Base-by-base conservation (phyloP, 2,888 invertebrate species). In the Meandrusa payeni region DNA sequence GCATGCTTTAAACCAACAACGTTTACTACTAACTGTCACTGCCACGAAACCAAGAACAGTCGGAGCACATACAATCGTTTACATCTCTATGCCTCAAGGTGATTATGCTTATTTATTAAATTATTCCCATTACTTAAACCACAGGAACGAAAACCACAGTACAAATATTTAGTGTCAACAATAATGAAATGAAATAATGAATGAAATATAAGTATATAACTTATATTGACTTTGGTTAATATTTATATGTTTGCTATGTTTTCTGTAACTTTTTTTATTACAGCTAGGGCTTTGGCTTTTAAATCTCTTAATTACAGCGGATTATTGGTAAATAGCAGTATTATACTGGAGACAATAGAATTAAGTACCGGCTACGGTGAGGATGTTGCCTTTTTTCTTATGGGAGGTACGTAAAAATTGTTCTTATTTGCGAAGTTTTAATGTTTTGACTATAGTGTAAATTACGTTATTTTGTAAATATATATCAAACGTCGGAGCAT, bases 281-380 rank as follows among this genome's bases (percentile, higher is more conserved):
- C 71, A 81, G 82, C 72, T 31, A 71, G 70, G 57, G 46, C 59
- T 57, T 57, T 82, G 50, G 50, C 50, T 49, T 85, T 83, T 58
- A 67, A 66, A 55, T 59, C 61, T 41, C 46, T 61, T 29, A 57
- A 51, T 31, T 76, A 83, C 47, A 71, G 51, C 47, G 78, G 79
- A 50, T 59, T 54, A 26, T 50, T 81, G 13, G 57, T 69, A 50
- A 57, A 68, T 50, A 57, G 58, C 22, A 33, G 32, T 22, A 37
- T 81, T 29, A 46, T 28, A n/a, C 50, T 75, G 13, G 56, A 57
- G 38, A 49, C 57, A 4, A 74, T 82, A 47, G 29, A 51, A 7
- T 50, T 81, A 36, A 57, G 41, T 24, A 46, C 52, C 22, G 80
- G 75, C 2, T 76, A 69, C 34, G 61, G 60, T 17, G 53, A 59